A percentile compares a stretch with the other conserved stretches of the same genome.
Conservation (phyloP, 1,140 invertebrate genomes). For the Drusus annulatus region DNA sequence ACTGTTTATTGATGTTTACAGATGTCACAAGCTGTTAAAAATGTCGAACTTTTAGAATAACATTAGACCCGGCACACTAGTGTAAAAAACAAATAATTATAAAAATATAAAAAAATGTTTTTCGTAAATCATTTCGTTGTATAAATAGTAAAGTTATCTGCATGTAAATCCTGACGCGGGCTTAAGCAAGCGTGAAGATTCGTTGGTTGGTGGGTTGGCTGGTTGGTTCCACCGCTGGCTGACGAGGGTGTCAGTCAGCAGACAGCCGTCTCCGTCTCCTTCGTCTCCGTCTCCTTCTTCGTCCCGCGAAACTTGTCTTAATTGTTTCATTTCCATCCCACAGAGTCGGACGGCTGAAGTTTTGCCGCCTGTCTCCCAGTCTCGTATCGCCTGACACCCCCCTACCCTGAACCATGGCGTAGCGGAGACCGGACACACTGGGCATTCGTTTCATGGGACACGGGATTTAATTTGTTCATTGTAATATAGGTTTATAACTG, state of each 20-base stretch:
- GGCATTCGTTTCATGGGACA: no score
- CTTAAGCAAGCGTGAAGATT: conserved; percentile 2
- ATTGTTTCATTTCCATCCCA: conserved; percentile 43
- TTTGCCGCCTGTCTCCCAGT: conserved; percentile 11
- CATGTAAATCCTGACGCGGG: conserved; percentile 6
- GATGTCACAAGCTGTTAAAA: no score
- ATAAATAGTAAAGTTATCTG: background rate
- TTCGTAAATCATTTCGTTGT: no score
- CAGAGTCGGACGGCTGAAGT: conserved; percentile 23
- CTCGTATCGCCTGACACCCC: background rate
- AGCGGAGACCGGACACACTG: no score
- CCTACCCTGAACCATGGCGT: background rate
- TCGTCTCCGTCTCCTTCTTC: background rate
- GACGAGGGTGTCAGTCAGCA: conserved; percentile 36
- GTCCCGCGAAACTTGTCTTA: conserved; percentile 31
- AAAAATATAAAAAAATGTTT: background rate
- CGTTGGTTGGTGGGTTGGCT: no score
- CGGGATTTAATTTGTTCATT: no score
- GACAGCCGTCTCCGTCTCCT: conserved; percentile 6
- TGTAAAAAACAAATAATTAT: no score
- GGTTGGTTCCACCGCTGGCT: background rate
- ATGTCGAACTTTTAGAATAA: no score
- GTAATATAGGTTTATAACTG: no score
- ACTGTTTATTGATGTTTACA: no score
- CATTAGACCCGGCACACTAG: no score